phyloP scores from a whole-genome alignment of 1,140 invertebrate species.

The Drosophila leontia region DNA sequence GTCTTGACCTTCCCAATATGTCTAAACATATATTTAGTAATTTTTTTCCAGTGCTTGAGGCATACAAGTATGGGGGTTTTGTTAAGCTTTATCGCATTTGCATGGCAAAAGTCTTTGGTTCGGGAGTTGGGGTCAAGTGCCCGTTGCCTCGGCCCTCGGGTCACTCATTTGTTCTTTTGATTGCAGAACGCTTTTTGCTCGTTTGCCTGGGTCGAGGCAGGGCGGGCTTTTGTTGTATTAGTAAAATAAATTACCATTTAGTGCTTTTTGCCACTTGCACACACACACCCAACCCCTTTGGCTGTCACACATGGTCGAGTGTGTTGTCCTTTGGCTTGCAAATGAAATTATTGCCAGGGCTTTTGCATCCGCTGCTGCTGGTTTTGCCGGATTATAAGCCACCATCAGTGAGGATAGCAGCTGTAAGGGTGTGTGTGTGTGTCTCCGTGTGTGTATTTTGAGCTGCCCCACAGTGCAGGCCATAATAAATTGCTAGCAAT shows the following conservation, averaged over 20 bases:
- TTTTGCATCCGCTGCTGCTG: slow-evolving; percentile 72
- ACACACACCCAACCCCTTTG: slow-evolving; percentile 24
- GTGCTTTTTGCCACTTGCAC: slow-evolving; percentile 78
- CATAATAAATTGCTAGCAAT: slow-evolving; percentile 83
- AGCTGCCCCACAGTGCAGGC: slow-evolving; percentile 57
- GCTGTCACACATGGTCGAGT: slow-evolving; percentile 79
- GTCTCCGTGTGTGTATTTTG: slow-evolving; percentile 14
- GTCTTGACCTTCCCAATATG: too few relatives aligned
- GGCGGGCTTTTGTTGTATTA: slow-evolving; percentile 76
- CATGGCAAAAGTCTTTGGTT: slow-evolving; percentile 57
- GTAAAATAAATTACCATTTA: slow-evolving; percentile 84
- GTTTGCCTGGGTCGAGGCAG: slow-evolving; percentile 17
- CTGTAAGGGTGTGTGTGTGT: slow-evolving; percentile 2
- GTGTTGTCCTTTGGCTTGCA: slow-evolving; percentile 78
- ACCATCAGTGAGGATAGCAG: slow-evolving; percentile 38
- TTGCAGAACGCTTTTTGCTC: slow-evolving; percentile 74
- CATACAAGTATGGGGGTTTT: slow-evolving; percentile 55
- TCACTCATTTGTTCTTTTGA: slow-evolving; percentile 84
- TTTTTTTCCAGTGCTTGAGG: not conserved
- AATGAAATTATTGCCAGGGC: slow-evolving; percentile 81
- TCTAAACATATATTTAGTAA: too few relatives aligned
- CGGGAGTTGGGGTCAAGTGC: slow-evolving; percentile 66
- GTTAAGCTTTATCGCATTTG: slow-evolving; percentile 80
- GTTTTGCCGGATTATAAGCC: slow-evolving; percentile 70
- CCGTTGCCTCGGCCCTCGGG: slow-evolving; percentile 64